These are phyloP conservation scores for Cephonodes hylas DNA, from an alignment of 2,888 invertebrate genomes.

Conservation along the genomic window DNA sequence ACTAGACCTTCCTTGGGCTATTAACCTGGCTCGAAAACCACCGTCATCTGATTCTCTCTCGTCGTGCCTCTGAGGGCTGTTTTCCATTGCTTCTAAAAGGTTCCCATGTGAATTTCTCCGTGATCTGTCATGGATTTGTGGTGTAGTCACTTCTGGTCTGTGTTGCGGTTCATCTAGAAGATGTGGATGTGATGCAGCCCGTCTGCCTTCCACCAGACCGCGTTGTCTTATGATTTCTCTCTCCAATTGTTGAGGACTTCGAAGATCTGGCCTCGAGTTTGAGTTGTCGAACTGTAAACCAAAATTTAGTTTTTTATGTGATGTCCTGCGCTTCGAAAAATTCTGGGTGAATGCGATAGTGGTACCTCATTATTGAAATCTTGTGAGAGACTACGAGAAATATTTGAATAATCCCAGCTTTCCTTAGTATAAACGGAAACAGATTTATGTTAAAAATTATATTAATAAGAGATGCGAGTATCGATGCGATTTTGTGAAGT, in stretches of 20 bases:
- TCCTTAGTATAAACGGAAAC: too few species aligned
- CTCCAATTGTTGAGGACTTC: conserved; percentile 84
- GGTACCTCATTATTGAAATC: too few species aligned
- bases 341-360: too few species aligned
- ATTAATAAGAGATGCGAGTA: too few species aligned
- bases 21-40: conserved; percentile 78
- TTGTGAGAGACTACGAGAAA: too few species aligned
- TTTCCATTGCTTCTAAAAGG: conserved; percentile 73
- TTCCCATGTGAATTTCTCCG: conserved; percentile 83
- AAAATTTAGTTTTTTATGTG: neutral
- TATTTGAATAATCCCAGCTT: too few species aligned
- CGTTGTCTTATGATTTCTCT: conserved; percentile 80
- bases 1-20: conserved; percentile 63
- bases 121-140: conserved; percentile 64
- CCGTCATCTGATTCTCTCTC: conserved; percentile 83
- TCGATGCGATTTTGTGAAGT: neutral
- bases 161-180: conserved; percentile 76
- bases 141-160: conserved; percentile 58
- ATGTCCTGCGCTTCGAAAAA: too few species aligned
- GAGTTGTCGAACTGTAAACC: conserved; percentile 69
- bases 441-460: too few species aligned
- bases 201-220: conserved; percentile 78
- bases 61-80: conserved; percentile 51
- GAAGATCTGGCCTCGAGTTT: conserved; percentile 72
- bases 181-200: conserved; percentile 86